Conservation (phyloP, 2,888 invertebrate species). For the Nomada ferruginata region DNA sequence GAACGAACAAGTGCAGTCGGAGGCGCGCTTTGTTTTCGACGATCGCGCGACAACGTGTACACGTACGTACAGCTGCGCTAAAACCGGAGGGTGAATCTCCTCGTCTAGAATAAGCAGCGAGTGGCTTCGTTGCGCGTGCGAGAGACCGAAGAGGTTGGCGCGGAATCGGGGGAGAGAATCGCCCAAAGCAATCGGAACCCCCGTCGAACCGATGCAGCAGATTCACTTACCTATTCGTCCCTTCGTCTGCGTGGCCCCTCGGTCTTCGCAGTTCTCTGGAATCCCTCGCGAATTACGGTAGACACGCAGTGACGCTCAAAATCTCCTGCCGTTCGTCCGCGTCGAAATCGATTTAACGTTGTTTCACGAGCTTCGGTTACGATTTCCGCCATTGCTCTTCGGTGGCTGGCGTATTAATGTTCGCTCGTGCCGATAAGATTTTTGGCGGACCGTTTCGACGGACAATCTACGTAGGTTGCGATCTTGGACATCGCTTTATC, state of each 20-base stretch:
- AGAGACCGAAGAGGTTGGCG: constrained; percentile 20
- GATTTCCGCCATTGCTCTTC: constrained; percentile 24
- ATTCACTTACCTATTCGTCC: constrained; percentile 79
- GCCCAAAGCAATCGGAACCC: constrained; percentile 78
- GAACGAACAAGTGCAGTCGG: background rate
- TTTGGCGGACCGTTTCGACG: background rate
- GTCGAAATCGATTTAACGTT: constrained; percentile 51
- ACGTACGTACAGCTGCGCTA: constrained; percentile 11
- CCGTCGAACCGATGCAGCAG: constrained; percentile 76
- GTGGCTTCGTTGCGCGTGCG: constrained; percentile 5
- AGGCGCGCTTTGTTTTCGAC: constrained; percentile 51
- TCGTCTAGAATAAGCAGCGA: constrained; percentile 55
- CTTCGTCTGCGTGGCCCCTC: constrained; percentile 46
- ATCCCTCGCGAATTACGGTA: constrained; percentile 63
- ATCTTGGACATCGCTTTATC: constrained; percentile 7
- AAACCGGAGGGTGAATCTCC: constrained; percentile 34
- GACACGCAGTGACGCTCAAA: constrained; percentile 67
- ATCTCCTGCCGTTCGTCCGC: constrained; percentile 32
- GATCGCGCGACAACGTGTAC: constrained; percentile 41
- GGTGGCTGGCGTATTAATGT: no score
- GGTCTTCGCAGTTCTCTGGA: constrained; percentile 41
- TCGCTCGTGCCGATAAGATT: no score
- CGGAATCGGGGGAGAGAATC: constrained; percentile 71
- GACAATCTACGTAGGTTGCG: background rate
- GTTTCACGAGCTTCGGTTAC: constrained; percentile 49